These are phyloP conservation scores for Hydra vulgaris DNA, from an alignment of 30 jellyfish, hydroid and myxozoan genomes.

Conservation along the genomic window DNA sequence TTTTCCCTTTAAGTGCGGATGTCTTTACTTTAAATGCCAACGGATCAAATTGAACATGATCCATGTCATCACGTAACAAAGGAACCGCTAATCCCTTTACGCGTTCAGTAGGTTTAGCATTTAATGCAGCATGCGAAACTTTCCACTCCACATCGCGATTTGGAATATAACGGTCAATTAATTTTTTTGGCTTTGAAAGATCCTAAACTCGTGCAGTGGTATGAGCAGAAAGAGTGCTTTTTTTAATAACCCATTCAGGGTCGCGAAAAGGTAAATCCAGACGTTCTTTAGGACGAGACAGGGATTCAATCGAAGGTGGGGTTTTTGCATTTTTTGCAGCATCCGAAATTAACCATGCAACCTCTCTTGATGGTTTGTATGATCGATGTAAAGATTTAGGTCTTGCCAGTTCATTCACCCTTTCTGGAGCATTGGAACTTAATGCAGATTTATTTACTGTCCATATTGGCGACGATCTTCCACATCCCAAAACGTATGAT, in stretches of 20 bases:
- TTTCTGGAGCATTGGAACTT: slow-evolving; percentile 36
- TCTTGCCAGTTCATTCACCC: slow-evolving; percentile 34
- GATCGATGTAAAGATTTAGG: slow-evolving; percentile 63
- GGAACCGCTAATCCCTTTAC: slow-evolving; percentile 56
- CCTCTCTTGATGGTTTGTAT: slow-evolving; percentile 61
- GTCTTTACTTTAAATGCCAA: slow-evolving; percentile 69
- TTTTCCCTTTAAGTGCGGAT: slow-evolving; percentile 52
- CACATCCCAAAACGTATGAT: slow-evolving; percentile 75
- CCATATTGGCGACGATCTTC: slow-evolving; percentile 93
- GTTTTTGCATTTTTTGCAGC: slow-evolving; percentile 45
- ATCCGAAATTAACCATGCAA: slow-evolving; percentile 71
- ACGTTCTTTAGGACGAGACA: slow-evolving; percentile 75
- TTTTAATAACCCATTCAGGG: slow-evolving; percentile 61
- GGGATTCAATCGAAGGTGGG: slow-evolving; percentile 38
- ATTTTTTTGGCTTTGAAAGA: slow-evolving; percentile 55
- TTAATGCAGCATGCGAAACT: slow-evolving; percentile 52
- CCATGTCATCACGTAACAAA: slow-evolving; percentile 76
- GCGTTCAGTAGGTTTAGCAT: slow-evolving; percentile 48
- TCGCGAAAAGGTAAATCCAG: slow-evolving; percentile 49
- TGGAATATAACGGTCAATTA: slow-evolving; percentile 60
- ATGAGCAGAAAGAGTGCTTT: slow-evolving; percentile 33
- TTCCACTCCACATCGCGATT: slow-evolving; percentile 75
- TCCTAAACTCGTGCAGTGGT: slow-evolving; percentile 60
- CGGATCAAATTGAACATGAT: slow-evolving; percentile 90
- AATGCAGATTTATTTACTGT: slow-evolving; percentile 56